Conservation (phyloP, 2,888 invertebrate genomes). For the Dasypolia templi region DNA sequence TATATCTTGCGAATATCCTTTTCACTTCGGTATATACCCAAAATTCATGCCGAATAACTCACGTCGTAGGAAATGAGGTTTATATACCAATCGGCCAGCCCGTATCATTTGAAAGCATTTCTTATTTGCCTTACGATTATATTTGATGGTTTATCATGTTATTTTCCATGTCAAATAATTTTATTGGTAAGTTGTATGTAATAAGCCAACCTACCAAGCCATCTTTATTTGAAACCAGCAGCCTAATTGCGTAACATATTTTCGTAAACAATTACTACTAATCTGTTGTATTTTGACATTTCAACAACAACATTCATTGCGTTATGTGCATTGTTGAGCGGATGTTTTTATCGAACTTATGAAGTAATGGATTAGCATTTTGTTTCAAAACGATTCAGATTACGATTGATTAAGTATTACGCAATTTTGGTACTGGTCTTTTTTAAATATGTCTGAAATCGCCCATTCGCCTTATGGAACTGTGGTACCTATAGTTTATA, state of each 20-base stretch:
- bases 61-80: slow-evolving; percentile 39
- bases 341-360: too few relatives aligned
- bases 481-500: neutral
- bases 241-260: too few relatives aligned
- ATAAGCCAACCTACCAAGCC: neutral
- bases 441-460: too few relatives aligned
- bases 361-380: too few relatives aligned
- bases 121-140: slow-evolving; percentile 30
- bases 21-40: slow-evolving; percentile 18
- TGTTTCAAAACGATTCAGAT: too few relatives aligned
- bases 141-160: neutral
- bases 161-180: slow-evolving; percentile 11
- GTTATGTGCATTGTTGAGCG: too few relatives aligned
- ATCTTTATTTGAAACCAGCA: too few relatives aligned
- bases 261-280: too few relatives aligned
- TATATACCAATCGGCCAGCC: neutral
- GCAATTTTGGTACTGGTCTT: too few relatives aligned
- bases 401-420: too few relatives aligned
- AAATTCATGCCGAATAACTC: slow-evolving; percentile 41
- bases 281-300: too few relatives aligned
- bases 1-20: slow-evolving; percentile 45
- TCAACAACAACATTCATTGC: too few relatives aligned
- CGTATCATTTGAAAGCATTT: slow-evolving; percentile 33
- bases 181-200: slow-evolving; percentile 3
- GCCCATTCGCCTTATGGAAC: neutral